A percentile compares a stretch with the other conserved stretches of the same genome.
Conservation (phyloP, 2,888 invertebrate species). For the Noctua janthe region DNA sequence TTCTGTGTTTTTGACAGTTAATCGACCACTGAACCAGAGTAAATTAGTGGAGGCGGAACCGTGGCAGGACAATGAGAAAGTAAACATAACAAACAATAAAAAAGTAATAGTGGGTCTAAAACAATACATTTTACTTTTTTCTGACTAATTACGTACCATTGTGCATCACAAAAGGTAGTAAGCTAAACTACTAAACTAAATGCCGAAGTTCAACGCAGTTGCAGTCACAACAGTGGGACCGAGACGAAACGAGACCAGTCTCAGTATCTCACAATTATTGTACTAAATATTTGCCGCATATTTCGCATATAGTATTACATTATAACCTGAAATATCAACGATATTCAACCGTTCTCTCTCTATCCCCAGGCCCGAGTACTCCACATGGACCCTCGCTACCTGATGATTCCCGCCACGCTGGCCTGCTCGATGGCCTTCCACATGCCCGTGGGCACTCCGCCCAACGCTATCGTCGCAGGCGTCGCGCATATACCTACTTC, state of each 20-base stretch:
- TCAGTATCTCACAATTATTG: background rate
- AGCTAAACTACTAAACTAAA: background rate
- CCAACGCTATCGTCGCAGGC: constrained; percentile 97
- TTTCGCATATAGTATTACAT: background rate
- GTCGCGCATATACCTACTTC: constrained; percentile 94
- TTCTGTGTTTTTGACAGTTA: background rate
- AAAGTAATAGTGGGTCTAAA: background rate
- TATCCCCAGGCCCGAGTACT: constrained; percentile 92
- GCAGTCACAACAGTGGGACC: background rate
- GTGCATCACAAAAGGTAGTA: background rate
- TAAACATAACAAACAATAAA: background rate
- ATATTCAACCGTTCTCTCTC: background rate
- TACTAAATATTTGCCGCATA: background rate
- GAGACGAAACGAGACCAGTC: background rate
- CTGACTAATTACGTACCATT: background rate
- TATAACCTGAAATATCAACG: background rate
- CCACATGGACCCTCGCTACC: constrained; percentile 95
- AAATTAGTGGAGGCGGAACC: background rate
- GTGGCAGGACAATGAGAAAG: background rate
- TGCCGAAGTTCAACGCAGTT: background rate
- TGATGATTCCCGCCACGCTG: constrained; percentile 97
- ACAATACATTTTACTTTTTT: background rate
- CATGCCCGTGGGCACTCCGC: constrained; percentile 98
- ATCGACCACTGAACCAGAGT: background rate
- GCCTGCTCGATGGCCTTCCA: constrained; percentile 98